phyloP scores from a whole-genome alignment of 2,888 invertebrate genomes.

The Mythimna impura region DNA sequence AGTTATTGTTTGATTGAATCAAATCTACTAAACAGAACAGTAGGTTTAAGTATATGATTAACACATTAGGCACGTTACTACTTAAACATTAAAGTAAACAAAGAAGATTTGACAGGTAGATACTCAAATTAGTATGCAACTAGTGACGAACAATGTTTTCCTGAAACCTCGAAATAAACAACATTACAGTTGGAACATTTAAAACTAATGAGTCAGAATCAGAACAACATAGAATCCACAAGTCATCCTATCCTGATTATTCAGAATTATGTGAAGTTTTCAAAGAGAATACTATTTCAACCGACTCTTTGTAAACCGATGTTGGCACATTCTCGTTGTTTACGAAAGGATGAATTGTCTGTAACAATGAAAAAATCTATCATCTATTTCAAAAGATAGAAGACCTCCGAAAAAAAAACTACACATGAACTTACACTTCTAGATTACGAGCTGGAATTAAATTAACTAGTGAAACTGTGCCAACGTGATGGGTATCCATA shows the following conservation, averaged over 20 bases:
- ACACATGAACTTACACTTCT: background rate
- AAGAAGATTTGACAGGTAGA: background rate
- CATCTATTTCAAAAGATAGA: background rate
- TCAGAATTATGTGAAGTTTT: constrained; percentile 12
- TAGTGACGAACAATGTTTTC: constrained; percentile 1
- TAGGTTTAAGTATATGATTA: background rate
- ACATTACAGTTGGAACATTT: constrained; percentile 5
- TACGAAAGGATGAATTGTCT: background rate
- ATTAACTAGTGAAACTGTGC: background rate
- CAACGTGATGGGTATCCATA: background rate
- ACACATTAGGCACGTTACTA: background rate
- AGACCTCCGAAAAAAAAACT: background rate
- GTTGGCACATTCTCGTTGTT: background rate
- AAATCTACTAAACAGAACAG: background rate
- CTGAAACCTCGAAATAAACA: constrained; percentile 12
- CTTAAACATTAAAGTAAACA: background rate
- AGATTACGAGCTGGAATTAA: background rate
- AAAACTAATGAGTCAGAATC: constrained; percentile 17
- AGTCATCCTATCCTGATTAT: constrained; percentile 9
- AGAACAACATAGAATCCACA: constrained; percentile 4
- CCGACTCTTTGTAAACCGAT: constrained; percentile 10
- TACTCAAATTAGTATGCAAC: background rate
- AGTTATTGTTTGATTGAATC: no score
- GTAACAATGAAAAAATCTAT: background rate
- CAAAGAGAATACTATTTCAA: background rate